Evolutionary conservation across 1,140 invertebrate genomes (phyloP), one percentile per base, ranked within the genome.

Genomic region (Drosophila takahashii): DNA sequence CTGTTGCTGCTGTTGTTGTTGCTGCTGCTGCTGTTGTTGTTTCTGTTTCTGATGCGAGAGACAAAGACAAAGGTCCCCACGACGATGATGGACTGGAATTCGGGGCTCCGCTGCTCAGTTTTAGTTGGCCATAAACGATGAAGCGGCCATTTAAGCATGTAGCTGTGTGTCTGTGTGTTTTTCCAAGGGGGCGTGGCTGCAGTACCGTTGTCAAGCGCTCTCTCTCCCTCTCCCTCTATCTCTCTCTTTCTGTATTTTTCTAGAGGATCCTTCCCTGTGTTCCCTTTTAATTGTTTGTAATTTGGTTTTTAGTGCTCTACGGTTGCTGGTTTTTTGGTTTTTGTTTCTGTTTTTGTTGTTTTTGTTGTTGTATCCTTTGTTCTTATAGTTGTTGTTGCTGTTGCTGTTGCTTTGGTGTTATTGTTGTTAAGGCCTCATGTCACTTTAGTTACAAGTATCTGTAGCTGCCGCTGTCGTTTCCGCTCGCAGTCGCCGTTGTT

Each of bases 371-470:
- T 52, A 8, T 34, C 11, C 41, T 37, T 59, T 60, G 47, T 53
- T 67, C n/a, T 51, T 39, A 18, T 53, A 34, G 15, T 52, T 58
- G 32, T 10, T 73, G 36, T 42, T 62, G 7, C 18, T 67, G 57
- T 52, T 32, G 32, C 37, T 53, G 44, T 13, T 62, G 56, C 34
- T 57, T 42, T 48, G 64, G 32, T 44, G 66, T 81, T 81, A 60
- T 81, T 77, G 70, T 72, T 87, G 66, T 73, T 87, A 87, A 86
- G 83, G 83, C 83, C 83, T 87, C 83, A 87, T 86, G 83, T 86
- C 83, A 79, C 79, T 87, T 86, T 87, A 79, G 83, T 87, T 81
- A 79, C 78, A 86, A 86, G 83, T 86, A 78, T 80, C 26, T 45
- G 47, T 41, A 57, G 53, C 41, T 76, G 57, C 42, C 52, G 41